phyloP scores from a whole-genome alignment of 2,113 vertebrate genomes.

The Addax nasomaculatus region DNA sequence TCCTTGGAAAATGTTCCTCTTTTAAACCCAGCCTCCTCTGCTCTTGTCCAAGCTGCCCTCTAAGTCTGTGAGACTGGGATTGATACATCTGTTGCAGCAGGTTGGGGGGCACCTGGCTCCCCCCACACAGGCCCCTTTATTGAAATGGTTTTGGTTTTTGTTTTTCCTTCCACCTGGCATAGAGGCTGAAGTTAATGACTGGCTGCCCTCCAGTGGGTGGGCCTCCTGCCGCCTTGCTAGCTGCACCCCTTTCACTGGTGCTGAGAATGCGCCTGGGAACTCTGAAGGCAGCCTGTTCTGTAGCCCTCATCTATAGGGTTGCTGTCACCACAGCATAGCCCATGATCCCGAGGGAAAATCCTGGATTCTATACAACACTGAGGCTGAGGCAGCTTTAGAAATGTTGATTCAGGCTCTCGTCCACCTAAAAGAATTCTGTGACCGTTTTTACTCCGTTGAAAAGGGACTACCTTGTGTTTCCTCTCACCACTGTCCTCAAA shows the following conservation, averaged over 20 bases:
- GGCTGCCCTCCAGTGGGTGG: not conserved
- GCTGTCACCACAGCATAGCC: fast-evolving
- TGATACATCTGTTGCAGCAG: not conserved
- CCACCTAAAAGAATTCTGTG: not conserved
- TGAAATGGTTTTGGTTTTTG: not conserved
- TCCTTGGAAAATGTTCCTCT: not conserved
- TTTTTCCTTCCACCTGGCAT: not conserved
- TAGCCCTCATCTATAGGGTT: not conserved
- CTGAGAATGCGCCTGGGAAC: not conserved
- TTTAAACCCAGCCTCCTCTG: not conserved
- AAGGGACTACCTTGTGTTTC: not conserved
- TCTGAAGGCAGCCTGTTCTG: not conserved
- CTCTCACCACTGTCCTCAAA: not conserved
- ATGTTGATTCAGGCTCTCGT: not conserved
- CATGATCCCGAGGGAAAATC: not conserved
- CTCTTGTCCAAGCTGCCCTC: not conserved
- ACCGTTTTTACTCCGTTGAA: not conserved
- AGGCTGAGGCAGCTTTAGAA: not conserved
- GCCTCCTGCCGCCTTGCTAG: not conserved
- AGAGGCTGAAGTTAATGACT: not conserved
- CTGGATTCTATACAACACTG: not conserved
- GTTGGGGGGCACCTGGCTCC: not conserved
- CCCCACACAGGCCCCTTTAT: not conserved
- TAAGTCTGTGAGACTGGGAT: not conserved
- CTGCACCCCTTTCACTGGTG: not conserved